A percentile compares a stretch with the other conserved stretches of the same genome.
Conservation (phyloP, 2,113 vertebrate species). For the Sebastes schlegelii region DNA sequence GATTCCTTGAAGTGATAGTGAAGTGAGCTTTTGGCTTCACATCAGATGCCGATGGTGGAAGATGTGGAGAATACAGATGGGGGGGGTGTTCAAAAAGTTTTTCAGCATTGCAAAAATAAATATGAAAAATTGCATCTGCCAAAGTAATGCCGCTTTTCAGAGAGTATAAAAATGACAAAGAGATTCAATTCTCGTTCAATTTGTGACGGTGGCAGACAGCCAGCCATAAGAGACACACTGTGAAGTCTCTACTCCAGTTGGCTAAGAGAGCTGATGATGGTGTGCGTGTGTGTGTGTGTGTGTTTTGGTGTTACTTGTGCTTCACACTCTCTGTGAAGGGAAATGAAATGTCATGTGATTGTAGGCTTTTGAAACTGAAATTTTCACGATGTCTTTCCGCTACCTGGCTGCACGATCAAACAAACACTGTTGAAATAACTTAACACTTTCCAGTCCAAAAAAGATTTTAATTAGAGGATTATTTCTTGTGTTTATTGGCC, state of each 20-base stretch:
- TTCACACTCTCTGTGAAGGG: conserved; percentile 36
- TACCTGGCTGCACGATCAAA: conserved; percentile 57
- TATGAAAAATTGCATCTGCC: conserved; percentile 18
- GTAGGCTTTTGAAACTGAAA: conserved; percentile 54
- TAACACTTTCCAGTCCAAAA: conserved; percentile 24
- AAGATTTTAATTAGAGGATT: conserved; percentile 59
- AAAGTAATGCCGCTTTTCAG: conserved; percentile 25
- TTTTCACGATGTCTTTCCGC: conserved; percentile 46
- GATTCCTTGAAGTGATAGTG: conserved; percentile 33
- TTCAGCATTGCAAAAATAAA: conserved; percentile 1
- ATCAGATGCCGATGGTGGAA: conserved; percentile 6
- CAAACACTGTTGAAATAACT: conserved; percentile 42
- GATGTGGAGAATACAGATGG: not conserved
- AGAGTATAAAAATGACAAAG: conserved; percentile 5
- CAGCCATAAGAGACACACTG: conserved; percentile 44
- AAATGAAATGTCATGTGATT: conserved; percentile 40
- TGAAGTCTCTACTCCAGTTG: conserved; percentile 18
- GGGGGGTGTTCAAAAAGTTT: not conserved
- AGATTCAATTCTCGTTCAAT: conserved; percentile 55
- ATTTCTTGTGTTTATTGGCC: conserved; percentile 50
- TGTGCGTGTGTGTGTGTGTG: too few species aligned
- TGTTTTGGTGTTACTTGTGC: conserved; percentile 1
- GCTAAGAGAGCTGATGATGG: not conserved
- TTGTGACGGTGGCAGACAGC: conserved; percentile 39
- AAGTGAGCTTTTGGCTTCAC: conserved; percentile 23